Evolutionary conservation across 2,113 vertebrate genomes (phyloP), one percentile per base, ranked within the genome.

Genomic region (Clarias macrocephalus): DNA sequence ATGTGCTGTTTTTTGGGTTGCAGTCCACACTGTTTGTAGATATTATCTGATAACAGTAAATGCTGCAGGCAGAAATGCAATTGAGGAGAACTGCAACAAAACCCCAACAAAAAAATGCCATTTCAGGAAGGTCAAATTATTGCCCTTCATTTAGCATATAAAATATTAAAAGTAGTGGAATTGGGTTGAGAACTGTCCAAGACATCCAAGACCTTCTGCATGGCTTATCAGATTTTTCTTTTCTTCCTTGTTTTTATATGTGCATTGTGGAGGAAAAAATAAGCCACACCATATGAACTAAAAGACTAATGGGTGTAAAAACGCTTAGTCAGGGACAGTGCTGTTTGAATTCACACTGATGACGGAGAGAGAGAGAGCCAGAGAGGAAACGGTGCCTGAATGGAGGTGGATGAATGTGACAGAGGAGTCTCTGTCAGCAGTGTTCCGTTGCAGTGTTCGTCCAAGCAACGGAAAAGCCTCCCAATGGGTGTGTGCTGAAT

Each of bases 381-480:
- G 52, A 86, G 90, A 92, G 90, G 80, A 89, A 91, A 87, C 89
- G 89, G 90, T 88, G 89, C 87, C 73, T 84, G 87, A 91, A 89
- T 90, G 88, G 84, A 76, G 42, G 88, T 85, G 89, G 88, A 87
- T 62, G 68, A 91, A 72, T 25, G 28, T 48, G 91, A 94, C 92
- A 93, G 90, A 93, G 91, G 79, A 19, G 59, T 85, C 79, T 88
- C 82, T 88, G 87, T 85, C 65, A 85, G 33, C 65, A 48, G 66
- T 30, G 68, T 85, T 85, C 73, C 33, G 5, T 19, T 84, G 70
- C 91, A 73, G 15, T 28, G 18, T 15, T 83, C 75, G 57, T 87
- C 89, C 80, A 87, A 88, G 87, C 91, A 93, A 62, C 88, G 92
- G 93, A 93, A 94, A 90, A 89, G 25, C 57, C 89, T 81, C 18